A percentile compares a stretch with the other conserved stretches of the same genome.
Conservation (phyloP, 2,113 vertebrate genomes). For the Uria aalge region DNA sequence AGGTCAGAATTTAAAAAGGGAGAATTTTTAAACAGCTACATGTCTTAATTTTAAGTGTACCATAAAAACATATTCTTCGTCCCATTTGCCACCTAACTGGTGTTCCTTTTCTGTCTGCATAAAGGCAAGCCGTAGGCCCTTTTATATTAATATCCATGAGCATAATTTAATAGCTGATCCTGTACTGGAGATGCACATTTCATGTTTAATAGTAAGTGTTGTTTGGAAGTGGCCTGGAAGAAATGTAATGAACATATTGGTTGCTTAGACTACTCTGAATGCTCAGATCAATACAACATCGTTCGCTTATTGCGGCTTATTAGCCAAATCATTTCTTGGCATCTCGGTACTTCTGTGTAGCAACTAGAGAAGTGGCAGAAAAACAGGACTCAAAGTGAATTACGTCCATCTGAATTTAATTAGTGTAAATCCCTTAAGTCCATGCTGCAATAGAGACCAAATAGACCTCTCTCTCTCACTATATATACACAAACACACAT, state of each 20-base stretch:
- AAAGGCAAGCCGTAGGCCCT: not conserved
- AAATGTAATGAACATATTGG: not conserved
- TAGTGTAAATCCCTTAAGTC: not conserved
- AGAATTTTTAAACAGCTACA: not conserved
- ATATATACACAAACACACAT: not conserved
- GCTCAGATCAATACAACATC: conserved; percentile 4
- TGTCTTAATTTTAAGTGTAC: not conserved
- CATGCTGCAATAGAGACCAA: not conserved
- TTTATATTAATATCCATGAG: not conserved
- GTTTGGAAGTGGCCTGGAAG: not conserved
- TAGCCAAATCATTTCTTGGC: not conserved
- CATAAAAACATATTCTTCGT: not conserved
- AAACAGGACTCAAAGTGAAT: not conserved
- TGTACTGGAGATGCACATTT: not conserved
- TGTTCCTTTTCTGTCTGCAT: not conserved
- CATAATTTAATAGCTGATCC: not conserved
- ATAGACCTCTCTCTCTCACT: fast-evolving
- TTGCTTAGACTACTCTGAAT: not conserved
- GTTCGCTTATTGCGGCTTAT: not conserved
- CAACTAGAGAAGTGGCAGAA: not conserved
- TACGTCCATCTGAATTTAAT: not conserved
- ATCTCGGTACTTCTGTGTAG: not conserved
- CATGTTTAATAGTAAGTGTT: not conserved
- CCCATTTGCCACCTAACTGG: not conserved
- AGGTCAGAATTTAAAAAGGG: not conserved